These are phyloP conservation scores for Bufotes viridis DNA, from an alignment of 2,797 vertebrate genomes.

Conservation along the genomic window DNA sequence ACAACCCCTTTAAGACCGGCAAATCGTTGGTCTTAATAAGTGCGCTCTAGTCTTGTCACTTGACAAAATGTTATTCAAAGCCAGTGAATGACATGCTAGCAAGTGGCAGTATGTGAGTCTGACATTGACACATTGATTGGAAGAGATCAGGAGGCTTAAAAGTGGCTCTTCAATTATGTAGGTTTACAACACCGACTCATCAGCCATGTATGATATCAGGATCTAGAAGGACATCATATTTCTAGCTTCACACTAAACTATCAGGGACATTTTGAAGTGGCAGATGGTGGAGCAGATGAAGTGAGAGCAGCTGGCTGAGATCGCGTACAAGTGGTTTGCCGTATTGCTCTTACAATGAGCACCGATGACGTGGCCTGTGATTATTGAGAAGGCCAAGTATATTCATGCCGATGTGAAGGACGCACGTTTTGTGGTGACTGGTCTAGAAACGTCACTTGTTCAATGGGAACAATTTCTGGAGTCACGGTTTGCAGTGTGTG, in stretches of 20 bases:
- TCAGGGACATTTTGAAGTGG: neutral
- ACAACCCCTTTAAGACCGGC: too few species aligned
- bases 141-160: neutral
- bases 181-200: neutral
- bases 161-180: neutral
- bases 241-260: neutral
- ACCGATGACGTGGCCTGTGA: neutral
- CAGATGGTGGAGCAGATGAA: slow-evolving; percentile 25
- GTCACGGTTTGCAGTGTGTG: too few species aligned
- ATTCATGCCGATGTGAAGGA: neutral
- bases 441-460: neutral
- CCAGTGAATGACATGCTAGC: neutral
- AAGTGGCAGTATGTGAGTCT: neutral
- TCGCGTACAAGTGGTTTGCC: neutral
- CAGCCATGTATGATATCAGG: neutral
- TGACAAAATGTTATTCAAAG: neutral
- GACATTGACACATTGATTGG: slow-evolving; percentile 2
- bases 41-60: too few species aligned
- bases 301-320: slow-evolving; percentile 2
- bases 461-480: neutral
- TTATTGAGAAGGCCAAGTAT: neutral
- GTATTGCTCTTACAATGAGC: slow-evolving; percentile 2
- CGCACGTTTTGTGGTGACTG: neutral
- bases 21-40: too few species aligned
- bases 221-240: neutral